Evolutionary conservation across 2,888 invertebrate genomes (phyloP), one percentile per base, ranked within the genome.

Genomic region (Hyposoter dolosus): DNA sequence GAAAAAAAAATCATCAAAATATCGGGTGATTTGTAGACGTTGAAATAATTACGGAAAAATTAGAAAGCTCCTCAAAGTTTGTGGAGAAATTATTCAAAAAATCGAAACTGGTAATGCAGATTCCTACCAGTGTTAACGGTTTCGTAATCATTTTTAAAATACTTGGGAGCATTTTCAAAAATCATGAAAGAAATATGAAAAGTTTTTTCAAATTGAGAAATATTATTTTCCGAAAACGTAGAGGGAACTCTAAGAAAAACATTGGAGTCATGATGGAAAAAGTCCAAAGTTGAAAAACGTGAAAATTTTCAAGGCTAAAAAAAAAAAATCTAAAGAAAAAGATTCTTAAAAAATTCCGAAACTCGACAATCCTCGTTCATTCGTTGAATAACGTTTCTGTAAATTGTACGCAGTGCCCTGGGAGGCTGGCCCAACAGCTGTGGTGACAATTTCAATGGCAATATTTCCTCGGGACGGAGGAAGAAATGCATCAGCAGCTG

Each of bases 401-500:
- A n/a, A 3, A 12, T 72, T 17, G 60, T 68, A 68, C 23, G 65
- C 63, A 93, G 93, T 92, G 32, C 91, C 93, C 5, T 90, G 90
- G 90, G 90, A 91, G 56, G 90, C 89, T 4, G 91, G 90, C 4
- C 94, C 95, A 0, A 96, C 97, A 83, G 95, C 96, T 0, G 95
- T 96, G 43, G 96, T 98, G 9, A 98, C 98, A 0, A 97, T 96
- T 2, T 98, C 97, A 78, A 96, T 97, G 92, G 98, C 98, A 0
- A 96, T 98, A 88, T 98, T 98, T 91, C 97, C 97, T 17, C 96
- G 96, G 85, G 97, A 98, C 90, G 97, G 96, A 9, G 96, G 96
- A 2, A 95, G 95, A 43, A 96, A 96, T 92, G 97, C 98, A 0
- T 98, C 98, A 0, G 98, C 97, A 0, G 98, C 98, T 32, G 98